Percentiles rank a stretch among this genome's conserved stretches.
Evolutionary conservation across 2,888 invertebrate species (phyloP).

Genomic region (Sthenelais limicola): DNA sequence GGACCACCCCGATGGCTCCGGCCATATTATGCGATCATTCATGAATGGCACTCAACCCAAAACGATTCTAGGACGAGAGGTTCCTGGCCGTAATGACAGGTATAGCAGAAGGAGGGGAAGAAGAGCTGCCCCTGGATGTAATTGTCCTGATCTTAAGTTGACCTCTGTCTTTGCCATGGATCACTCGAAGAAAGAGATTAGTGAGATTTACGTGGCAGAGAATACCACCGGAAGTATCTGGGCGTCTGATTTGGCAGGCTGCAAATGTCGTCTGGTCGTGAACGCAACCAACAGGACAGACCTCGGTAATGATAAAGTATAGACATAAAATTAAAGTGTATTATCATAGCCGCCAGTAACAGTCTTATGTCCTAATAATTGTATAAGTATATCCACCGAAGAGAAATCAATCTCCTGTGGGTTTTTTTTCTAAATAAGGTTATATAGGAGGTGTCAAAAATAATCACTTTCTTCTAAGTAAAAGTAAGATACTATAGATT

Average conservation of each 20-base stretch:
- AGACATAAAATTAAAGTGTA: too few relatives aligned
- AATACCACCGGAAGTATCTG: constrained; percentile 39
- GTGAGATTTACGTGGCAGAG: constrained; percentile 43
- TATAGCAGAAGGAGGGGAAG: constrained; percentile 75
- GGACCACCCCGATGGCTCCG: constrained; percentile 76
- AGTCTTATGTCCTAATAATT: too few relatives aligned
- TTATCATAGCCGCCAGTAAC: too few relatives aligned
- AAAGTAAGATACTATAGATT: too few relatives aligned
- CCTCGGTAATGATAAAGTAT: too few relatives aligned
- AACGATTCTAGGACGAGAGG: constrained; percentile 45
- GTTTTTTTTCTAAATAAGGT: too few relatives aligned
- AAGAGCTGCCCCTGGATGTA: constrained; percentile 74
- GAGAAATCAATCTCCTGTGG: too few relatives aligned
- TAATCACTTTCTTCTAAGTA: too few relatives aligned
- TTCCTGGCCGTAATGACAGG: constrained; percentile 74
- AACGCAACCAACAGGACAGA: too few relatives aligned
- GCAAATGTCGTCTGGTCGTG: constrained; percentile 44
- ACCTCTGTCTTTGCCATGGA: constrained; percentile 81
- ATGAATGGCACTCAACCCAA: constrained; percentile 54
- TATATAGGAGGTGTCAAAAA: too few relatives aligned
- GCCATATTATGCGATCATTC: constrained; percentile 78
- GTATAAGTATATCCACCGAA: too few relatives aligned
- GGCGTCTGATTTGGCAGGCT: constrained; percentile 40
- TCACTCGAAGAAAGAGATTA: constrained; percentile 68
- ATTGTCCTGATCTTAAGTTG: constrained; percentile 79